Conservation (phyloP, 2,113 vertebrate genomes). For the Martes martes region DNA sequence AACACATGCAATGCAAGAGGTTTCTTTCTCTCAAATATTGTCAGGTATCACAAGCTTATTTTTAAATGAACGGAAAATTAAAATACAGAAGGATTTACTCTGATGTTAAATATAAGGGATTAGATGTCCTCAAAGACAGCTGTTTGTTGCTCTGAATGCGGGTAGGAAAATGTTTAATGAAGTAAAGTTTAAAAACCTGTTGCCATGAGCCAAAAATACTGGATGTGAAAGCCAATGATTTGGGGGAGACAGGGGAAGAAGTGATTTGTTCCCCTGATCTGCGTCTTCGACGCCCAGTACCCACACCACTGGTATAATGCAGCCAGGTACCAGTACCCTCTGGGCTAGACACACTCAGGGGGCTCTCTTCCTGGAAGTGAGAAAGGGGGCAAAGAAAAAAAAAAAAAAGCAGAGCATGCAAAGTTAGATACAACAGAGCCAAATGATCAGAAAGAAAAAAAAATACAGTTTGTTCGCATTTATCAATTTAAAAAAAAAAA, state of each 20-base stretch:
- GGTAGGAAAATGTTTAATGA: constrained; percentile 89
- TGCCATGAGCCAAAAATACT: constrained; percentile 99
- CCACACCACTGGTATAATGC: constrained; percentile 96
- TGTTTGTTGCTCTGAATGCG: constrained; percentile 86
- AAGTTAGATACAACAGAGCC: constrained; percentile 92
- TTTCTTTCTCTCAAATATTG: constrained; percentile 76
- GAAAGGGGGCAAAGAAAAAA: constrained; percentile 89
- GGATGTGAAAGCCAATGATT: constrained; percentile 99
- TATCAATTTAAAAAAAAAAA: constrained; percentile 58
- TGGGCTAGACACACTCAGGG: constrained; percentile 98
- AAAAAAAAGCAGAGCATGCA: constrained; percentile 92
- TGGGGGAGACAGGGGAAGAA: constrained; percentile 97
- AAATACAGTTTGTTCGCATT: constrained; percentile 78
- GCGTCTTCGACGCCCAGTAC: constrained; percentile 97
- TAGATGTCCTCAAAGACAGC: constrained; percentile 93
- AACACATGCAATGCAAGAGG: constrained; percentile 64
- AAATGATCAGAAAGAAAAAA: constrained; percentile 86
- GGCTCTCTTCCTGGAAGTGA: constrained; percentile 96
- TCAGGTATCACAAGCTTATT: constrained; percentile 62
- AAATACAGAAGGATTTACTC: constrained; percentile 80
- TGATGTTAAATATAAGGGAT: constrained; percentile 84
- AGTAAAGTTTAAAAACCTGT: constrained; percentile 98
- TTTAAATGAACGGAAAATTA: constrained; percentile 62
- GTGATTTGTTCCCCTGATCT: constrained; percentile 98
- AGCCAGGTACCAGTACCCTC: constrained; percentile 97